These are phyloP conservation scores for Microtus californicus DNA, from an alignment of 2,797 vertebrate genomes.

Conservation along the genomic window DNA sequence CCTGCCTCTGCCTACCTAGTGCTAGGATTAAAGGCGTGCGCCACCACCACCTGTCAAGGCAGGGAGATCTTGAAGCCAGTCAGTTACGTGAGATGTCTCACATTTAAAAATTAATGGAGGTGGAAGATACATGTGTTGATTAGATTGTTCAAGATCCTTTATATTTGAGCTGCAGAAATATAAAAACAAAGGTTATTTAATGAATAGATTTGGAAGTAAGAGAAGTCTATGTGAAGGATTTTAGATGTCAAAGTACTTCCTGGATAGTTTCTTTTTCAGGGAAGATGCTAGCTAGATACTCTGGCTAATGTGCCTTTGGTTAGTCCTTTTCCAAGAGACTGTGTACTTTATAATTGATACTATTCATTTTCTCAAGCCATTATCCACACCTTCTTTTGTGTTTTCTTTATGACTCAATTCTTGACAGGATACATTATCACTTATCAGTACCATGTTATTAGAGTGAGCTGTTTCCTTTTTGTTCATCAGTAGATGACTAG, in stretches of 20 bases:
- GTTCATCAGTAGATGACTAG: neutral
- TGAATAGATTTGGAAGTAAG: neutral
- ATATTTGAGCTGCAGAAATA: conserved; percentile 11
- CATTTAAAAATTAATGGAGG: conserved; percentile 34
- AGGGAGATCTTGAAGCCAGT: neutral
- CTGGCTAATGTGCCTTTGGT: neutral
- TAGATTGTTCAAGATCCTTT: conserved; percentile 12
- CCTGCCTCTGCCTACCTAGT: too few species aligned
- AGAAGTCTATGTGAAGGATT: neutral
- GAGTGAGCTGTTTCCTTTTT: neutral
- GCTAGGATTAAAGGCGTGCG: too few species aligned
- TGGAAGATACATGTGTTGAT: neutral
- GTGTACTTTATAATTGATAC: neutral
- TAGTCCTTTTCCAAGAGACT: neutral
- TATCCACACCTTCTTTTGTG: neutral
- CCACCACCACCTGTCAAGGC: neutral
- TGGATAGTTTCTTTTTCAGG: conserved; percentile 21
- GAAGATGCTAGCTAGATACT: neutral
- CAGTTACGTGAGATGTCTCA: neutral
- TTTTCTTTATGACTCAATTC: neutral
- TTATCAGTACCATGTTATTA: neutral
- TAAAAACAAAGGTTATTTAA: conserved; percentile 34
- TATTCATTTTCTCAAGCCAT: neutral
- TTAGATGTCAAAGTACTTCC: conserved; percentile 46
- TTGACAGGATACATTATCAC: neutral